Conservation (phyloP, 2,888 invertebrate genomes). For the Protodeltote pygarga region DNA sequence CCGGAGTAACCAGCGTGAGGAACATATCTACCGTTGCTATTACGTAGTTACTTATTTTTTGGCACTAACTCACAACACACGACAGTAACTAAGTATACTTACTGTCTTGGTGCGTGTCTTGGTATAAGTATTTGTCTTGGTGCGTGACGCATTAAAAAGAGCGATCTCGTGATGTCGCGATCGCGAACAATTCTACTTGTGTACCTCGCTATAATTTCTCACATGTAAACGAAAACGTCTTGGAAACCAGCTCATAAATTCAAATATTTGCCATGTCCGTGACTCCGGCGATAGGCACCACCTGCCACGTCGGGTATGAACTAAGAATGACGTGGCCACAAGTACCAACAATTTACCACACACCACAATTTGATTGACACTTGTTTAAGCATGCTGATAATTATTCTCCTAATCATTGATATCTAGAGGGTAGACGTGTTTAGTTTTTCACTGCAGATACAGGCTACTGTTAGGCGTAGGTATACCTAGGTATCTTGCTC, state of each 20-base stretch:
- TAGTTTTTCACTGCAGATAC: too few species aligned
- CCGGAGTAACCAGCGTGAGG: too few species aligned
- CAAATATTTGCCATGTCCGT: conserved; percentile 36
- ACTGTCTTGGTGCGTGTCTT: too few species aligned
- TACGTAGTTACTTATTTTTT: too few species aligned
- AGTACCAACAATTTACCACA: conserved; percentile 12
- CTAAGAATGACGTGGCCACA: conserved; percentile 8
- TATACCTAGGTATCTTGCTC: too few species aligned
- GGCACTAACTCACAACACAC: too few species aligned
- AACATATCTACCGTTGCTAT: too few species aligned
- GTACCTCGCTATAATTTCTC: conserved; percentile 25
- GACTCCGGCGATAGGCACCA: conserved; percentile 33
- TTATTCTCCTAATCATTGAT: too few species aligned
- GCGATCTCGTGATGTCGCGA: conserved; percentile 16
- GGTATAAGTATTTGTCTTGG: background rate
- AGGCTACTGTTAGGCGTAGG: too few species aligned
- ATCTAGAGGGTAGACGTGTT: too few species aligned
- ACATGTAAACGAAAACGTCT: conserved; percentile 22
- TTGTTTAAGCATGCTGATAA: too few species aligned
- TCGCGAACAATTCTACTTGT: conserved; percentile 20
- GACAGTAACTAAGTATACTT: too few species aligned
- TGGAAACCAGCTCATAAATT: conserved; percentile 12
- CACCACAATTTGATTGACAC: conserved; percentile 1
- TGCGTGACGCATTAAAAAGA: background rate
- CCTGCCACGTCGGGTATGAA: conserved; percentile 21